Evolutionary conservation across 2,888 invertebrate species (phyloP).

Genomic region (Aelia acuminata): DNA sequence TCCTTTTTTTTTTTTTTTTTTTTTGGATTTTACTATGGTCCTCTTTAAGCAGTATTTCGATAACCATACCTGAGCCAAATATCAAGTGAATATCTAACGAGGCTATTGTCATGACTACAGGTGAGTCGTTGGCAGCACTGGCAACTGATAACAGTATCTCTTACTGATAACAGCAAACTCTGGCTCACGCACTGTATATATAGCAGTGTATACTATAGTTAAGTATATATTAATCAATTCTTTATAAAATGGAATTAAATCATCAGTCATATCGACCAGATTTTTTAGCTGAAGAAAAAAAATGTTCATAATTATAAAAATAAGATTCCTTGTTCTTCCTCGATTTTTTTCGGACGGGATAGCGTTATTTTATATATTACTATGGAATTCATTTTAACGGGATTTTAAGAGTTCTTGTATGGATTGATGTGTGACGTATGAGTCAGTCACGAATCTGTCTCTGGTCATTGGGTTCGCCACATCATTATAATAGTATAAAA

Average conservation of each 20-base stretch:
- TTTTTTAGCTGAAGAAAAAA: background rate
- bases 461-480: too few species aligned
- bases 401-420: too few species aligned
- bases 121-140: slow-evolving; percentile 12
- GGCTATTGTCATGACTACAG: slow-evolving; percentile 9
- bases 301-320: background rate
- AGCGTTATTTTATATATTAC: too few species aligned
- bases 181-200: background rate
- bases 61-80: background rate
- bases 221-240: background rate
- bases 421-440: too few species aligned
- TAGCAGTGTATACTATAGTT: background rate
- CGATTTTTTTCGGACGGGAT: too few species aligned
- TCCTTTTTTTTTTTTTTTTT: too few species aligned
- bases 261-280: background rate
- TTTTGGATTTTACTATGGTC: background rate
- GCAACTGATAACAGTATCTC: background rate
- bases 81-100: background rate
- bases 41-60: background rate
- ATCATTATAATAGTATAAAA: too few species aligned
- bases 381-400: too few species aligned
- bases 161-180: background rate
- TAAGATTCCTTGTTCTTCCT: too few species aligned
- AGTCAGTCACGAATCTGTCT: too few species aligned
- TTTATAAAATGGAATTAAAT: background rate